phyloP scores from a whole-genome alignment of 2,113 vertebrate genomes.

The Salvelinus namaycush region DNA sequence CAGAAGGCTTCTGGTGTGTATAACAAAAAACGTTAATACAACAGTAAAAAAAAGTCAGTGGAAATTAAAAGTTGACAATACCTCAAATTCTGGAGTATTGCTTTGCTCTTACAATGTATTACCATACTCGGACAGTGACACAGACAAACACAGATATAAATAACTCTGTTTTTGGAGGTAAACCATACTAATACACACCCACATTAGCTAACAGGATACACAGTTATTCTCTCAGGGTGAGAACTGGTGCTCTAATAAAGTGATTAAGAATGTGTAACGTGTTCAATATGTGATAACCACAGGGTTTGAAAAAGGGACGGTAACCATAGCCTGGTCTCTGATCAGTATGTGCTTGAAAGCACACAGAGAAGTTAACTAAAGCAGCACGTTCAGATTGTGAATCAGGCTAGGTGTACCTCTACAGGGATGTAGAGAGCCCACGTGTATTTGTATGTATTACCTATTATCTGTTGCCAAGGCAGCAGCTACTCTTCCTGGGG shows the following conservation, averaged over 20 bases:
- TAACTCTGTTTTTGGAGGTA: constrained; percentile 38
- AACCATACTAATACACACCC: constrained; percentile 35
- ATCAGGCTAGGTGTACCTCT: neutral
- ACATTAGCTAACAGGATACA: constrained; percentile 13
- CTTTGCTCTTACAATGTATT: constrained; percentile 36
- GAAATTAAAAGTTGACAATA: constrained; percentile 51
- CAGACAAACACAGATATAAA: constrained; percentile 20
- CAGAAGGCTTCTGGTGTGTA: neutral
- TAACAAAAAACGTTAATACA: constrained; percentile 30
- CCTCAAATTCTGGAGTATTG: constrained; percentile 21
- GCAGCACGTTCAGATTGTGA: neutral
- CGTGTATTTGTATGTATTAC: neutral
- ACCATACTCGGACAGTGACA: constrained; percentile 38
- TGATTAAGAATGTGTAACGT: neutral
- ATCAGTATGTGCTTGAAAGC: no score
- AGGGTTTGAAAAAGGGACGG: neutral
- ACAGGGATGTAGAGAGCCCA: neutral
- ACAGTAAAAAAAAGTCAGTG: constrained; percentile 41
- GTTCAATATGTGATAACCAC: no score
- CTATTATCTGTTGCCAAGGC: no score
- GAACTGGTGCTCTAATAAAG: constrained; percentile 5
- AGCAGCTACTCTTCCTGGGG: no score
- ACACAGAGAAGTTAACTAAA: neutral
- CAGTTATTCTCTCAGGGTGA: neutral
- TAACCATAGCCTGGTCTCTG: neutral